Base-by-base conservation (phyloP, 2,113 vertebrate species). In the Chascanopsetta lugubris region DNA sequence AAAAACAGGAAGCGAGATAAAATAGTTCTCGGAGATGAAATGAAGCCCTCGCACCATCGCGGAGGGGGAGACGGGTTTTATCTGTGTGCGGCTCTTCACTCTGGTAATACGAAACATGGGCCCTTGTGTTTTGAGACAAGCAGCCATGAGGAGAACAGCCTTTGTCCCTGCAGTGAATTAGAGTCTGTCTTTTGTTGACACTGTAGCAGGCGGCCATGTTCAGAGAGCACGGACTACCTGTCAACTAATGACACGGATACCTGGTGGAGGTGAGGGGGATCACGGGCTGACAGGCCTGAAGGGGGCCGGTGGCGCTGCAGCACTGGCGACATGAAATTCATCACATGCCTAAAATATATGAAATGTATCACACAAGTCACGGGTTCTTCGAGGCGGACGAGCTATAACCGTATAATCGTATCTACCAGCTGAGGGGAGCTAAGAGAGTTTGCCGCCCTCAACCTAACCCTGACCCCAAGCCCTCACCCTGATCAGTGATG, bases 1-100 rank as follows among this genome's bases (percentile, higher is more conserved):
- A 80, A 88, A 89, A 90, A 90, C 88, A 88, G 85, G 87, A 91
- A 85, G 68, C 70, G 53, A 75, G 83, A 89, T 88, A 82, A 86
- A 88, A 84, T 70, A 73, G 73, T 84, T 78, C 68, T 84, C 55
- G 22, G 64, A 79, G 75, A 87, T 87, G 57, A 88, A 87, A 88
- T 82, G 69, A 84, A 83, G 68, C 57, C 61, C 71, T 57, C 3
- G 64, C 53, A 66, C 63, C 79, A 69, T 78, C 67, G 55, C 51
- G 60, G 53, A 30, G 30, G 53, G 57, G 53, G 32, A 54, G 77
- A 49, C 42, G 49, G 54, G 20, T 60, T 81, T 76, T 59, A 69
- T 70, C 72, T 63, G n/a, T 43, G 49, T 45, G 48, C 40, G 48
- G 26, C 50, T 79, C 64, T 79, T 82, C 51, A 38, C 78, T 83